A percentile compares a stretch with the other conserved stretches of the same genome.
Evolutionary conservation across 2,113 vertebrate genomes (phyloP).

Genomic region (Hyperopisus bebe): DNA sequence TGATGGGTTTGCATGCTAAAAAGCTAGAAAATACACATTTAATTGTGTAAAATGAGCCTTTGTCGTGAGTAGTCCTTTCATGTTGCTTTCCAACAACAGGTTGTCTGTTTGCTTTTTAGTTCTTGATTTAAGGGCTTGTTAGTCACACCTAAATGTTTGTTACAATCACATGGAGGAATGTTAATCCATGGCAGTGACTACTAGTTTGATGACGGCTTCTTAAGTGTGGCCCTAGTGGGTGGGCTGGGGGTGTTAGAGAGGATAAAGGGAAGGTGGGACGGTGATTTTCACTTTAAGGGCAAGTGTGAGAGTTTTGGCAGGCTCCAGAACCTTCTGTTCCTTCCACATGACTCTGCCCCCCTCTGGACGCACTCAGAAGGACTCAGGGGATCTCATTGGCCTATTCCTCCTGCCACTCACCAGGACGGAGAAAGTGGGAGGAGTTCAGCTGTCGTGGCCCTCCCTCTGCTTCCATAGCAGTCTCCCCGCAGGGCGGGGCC

Average conservation of each 20-base stretch:
- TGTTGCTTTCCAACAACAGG: neutral
- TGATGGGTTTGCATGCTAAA: neutral
- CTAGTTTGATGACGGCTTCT: neutral
- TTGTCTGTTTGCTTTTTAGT: neutral
- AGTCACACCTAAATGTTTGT: conserved; percentile 5
- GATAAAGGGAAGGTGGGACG: neutral
- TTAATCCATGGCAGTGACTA: conserved; percentile 5
- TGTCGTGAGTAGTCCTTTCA: neutral
- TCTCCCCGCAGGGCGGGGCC: neutral
- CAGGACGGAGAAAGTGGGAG: neutral
- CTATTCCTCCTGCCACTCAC: neutral
- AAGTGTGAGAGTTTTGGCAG: neutral
- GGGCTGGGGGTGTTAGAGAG: neutral
- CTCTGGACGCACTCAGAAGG: neutral
- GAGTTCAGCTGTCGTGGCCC: neutral
- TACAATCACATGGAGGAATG: neutral
- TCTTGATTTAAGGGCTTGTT: neutral
- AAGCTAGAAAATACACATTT: neutral
- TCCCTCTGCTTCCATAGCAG: neutral
- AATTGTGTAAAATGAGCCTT: neutral
- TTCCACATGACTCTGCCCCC: neutral
- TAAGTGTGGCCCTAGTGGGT: neutral
- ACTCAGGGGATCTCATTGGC: neutral
- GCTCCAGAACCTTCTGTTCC: neutral
- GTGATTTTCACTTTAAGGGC: neutral